Conservation (phyloP, 2,888 invertebrate genomes). For the Philereme transversata region DNA sequence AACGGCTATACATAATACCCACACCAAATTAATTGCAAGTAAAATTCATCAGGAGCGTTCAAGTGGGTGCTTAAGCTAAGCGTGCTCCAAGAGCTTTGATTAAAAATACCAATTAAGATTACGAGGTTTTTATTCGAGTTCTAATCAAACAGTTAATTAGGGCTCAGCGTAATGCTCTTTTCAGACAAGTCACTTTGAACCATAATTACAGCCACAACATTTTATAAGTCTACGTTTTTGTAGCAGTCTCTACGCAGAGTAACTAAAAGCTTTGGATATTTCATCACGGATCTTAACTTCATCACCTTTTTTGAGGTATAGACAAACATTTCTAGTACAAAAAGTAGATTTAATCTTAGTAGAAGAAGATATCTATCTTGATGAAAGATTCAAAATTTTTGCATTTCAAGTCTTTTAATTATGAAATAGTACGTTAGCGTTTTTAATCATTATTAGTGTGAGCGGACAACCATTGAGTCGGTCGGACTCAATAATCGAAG, state of each 20-base stretch:
- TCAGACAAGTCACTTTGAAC: constrained; percentile 3
- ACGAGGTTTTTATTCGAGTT: constrained; percentile 73
- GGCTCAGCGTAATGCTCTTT: constrained; percentile 58
- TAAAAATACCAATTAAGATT: constrained; percentile 80
- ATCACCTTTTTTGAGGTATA: no score
- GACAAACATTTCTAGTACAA: no score
- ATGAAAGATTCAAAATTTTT: no score
- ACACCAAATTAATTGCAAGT: constrained; percentile 26
- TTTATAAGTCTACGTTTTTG: not conserved
- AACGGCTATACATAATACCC: not conserved
- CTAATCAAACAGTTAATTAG: constrained; percentile 79
- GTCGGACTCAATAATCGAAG: no score
- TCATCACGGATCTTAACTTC: no score
- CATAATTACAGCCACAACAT: not conserved
- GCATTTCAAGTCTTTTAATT: no score
- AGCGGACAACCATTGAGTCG: no score
- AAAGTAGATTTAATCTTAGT: no score
- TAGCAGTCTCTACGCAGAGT: not conserved
- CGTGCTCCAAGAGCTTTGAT: constrained; percentile 59
- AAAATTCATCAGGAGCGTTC: constrained; percentile 40
- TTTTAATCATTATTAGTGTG: no score
- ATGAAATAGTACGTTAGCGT: no score
- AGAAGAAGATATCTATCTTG: no score
- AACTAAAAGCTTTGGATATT: no score
- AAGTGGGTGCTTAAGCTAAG: constrained; percentile 23